A percentile compares a stretch with the other conserved stretches of the same genome.
These are phyloP conservation scores for Sycobia sp. DNA, from an alignment of 1,140 invertebrate species.

Conservation along the genomic window DNA sequence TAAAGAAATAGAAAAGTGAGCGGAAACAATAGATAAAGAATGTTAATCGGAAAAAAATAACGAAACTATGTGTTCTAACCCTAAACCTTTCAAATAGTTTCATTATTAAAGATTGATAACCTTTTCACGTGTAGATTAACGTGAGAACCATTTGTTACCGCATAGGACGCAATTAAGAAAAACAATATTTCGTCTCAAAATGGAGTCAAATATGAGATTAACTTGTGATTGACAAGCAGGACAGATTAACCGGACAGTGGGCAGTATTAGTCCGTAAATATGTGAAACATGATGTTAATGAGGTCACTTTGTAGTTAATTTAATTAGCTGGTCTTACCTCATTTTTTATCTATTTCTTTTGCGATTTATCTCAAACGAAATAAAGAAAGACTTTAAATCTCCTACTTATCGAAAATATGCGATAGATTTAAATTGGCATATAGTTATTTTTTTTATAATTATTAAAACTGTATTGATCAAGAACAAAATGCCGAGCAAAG, in stretches of 20 bases:
- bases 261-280: conserved; percentile 32
- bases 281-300: conserved; percentile 20
- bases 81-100: conserved; percentile 31
- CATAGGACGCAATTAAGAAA: conserved; percentile 30
- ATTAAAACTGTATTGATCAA: conserved; percentile 3
- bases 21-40: conserved; percentile 18
- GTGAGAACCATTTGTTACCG: conserved; percentile 34
- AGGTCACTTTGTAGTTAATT: conserved; percentile 29
- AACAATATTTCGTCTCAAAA: conserved; percentile 15
- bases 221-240: conserved; percentile 22
- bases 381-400: conserved; percentile 25
- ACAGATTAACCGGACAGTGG: conserved; percentile 24
- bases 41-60: conserved; percentile 14
- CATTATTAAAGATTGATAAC: conserved; percentile 10
- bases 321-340: conserved; percentile 30
- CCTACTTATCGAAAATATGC: conserved; percentile 12
- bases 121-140: conserved; percentile 32
- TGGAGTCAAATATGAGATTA: conserved; percentile 31
- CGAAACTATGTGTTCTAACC: conserved; percentile 6
- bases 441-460: conserved; percentile 18
- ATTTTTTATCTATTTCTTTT: conserved; percentile 29
- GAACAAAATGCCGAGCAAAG: conserved; percentile 20
- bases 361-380: conserved; percentile 4
- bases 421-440: conserved; percentile 22
- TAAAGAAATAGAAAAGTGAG: conserved; percentile 17